phyloP scores from a whole-genome alignment of 2,888 invertebrate genomes.

The Mystacides longicornis region DNA sequence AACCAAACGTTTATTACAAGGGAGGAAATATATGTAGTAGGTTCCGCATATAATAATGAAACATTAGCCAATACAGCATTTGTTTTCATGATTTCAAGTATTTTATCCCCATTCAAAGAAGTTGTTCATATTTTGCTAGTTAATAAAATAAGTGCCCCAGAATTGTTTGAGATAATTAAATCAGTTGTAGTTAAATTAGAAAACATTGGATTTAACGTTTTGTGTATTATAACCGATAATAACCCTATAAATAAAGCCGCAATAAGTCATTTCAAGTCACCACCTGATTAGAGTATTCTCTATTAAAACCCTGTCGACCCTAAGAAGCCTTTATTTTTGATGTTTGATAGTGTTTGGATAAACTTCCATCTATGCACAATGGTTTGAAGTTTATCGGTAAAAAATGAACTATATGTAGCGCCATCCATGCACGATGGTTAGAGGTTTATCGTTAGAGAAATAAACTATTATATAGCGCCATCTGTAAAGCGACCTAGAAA shows the following conservation, averaged over 20 bases:
- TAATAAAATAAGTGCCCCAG: not conserved
- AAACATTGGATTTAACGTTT: not conserved
- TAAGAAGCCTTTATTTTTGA: not conserved
- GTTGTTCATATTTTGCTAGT: not conserved
- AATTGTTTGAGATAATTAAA: not conserved
- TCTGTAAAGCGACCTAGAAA: too few species aligned
- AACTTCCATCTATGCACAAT: too few species aligned
- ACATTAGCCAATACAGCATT: not conserved
- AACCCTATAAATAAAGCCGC: not conserved
- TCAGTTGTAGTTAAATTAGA: not conserved
- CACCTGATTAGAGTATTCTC: not conserved
- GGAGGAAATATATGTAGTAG: not conserved
- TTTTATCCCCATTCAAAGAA: not conserved
- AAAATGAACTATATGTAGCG: too few species aligned
- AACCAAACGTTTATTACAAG: conserved; percentile 1
- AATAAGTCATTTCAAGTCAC: not conserved
- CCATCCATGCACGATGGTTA: too few species aligned
- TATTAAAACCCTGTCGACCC: not conserved
- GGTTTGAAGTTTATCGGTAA: too few species aligned
- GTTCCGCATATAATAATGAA: not conserved
- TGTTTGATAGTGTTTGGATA: not conserved
- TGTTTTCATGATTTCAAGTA: not conserved
- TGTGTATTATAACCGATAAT: not conserved
- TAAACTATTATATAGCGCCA: too few species aligned
- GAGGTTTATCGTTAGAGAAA: too few species aligned